These are phyloP conservation scores for Drosophila yakuba DNA, from an alignment of 1,140 invertebrate genomes.

Conservation along the genomic window DNA sequence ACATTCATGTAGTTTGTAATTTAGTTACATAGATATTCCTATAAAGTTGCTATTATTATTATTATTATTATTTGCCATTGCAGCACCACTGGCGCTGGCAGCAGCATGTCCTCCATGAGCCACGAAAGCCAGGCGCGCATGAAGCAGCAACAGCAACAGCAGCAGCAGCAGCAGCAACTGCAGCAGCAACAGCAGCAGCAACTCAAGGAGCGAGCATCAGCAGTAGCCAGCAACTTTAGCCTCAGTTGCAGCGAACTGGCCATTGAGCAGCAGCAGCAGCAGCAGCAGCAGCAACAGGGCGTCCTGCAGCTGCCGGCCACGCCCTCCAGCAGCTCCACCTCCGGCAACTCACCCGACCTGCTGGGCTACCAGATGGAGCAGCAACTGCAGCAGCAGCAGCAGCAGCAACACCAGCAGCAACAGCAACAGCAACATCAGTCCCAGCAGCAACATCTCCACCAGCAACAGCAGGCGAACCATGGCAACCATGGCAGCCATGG, in stretches of 20 bases:
- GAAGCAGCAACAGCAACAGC: constrained; percentile 76
- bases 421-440: constrained; percentile 37
- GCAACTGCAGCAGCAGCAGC: constrained; percentile 54
- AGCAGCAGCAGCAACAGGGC: constrained; percentile 23
- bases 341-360: constrained; percentile 75
- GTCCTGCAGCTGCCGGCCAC: constrained; percentile 60
- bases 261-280: constrained; percentile 67
- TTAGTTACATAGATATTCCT: background rate
- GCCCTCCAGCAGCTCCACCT: constrained; percentile 66
- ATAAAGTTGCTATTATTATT: too few species aligned
- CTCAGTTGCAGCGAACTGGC: constrained; percentile 57
- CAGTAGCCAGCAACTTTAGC: constrained; percentile 31
- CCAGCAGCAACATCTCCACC: constrained; percentile 48
- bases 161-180: constrained; percentile 64
- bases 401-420: constrained; percentile 38
- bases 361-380: constrained; percentile 64
- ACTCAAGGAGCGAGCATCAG: constrained; percentile 47
- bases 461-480: constrained; percentile 45
- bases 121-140: constrained; percentile 81
- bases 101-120: constrained; percentile 79
- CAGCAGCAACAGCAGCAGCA: constrained; percentile 58
- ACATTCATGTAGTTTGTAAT: too few species aligned
- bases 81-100: constrained; percentile 55
- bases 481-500: background rate
- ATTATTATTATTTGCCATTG: constrained; percentile 31